Conservation (phyloP, 2,888 invertebrate genomes). For the Sphinx pinastri region DNA sequence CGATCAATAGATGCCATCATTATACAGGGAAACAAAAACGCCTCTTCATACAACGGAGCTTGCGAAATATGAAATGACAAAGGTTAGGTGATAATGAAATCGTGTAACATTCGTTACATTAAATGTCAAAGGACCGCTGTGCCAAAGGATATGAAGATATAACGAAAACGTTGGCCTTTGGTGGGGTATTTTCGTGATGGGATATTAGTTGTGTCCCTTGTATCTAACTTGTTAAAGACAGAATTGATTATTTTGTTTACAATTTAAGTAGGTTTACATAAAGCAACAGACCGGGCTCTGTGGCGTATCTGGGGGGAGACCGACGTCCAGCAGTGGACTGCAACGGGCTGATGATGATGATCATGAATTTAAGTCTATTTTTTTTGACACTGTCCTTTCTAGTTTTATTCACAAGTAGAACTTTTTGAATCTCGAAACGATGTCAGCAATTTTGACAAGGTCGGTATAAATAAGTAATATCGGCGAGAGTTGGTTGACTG, state of each 20-base stretch:
- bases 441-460: no score
- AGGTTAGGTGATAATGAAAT: not conserved
- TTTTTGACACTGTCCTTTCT: not conserved
- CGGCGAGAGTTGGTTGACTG: no score
- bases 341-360: no score
- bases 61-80: slow-evolving; percentile 13
- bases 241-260: not conserved
- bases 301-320: no score
- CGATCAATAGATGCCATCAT: not conserved
- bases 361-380: no score
- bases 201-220: not conserved
- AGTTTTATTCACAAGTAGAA: not conserved
- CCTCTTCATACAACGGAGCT: not conserved
- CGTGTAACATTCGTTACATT: slow-evolving; percentile 8
- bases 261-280: no score
- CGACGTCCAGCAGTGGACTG: no score
- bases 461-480: no score
- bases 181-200: not conserved
- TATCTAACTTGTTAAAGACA: not conserved
- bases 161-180: not conserved
- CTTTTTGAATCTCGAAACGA: no score
- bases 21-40: not conserved
- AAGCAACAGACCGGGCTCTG: no score
- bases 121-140: slow-evolving; percentile 18
- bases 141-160: slow-evolving; percentile 18